Evolutionary conservation across 2,888 invertebrate genomes (phyloP), one percentile per base, ranked within the genome.

Genomic region (Metalampra italica): DNA sequence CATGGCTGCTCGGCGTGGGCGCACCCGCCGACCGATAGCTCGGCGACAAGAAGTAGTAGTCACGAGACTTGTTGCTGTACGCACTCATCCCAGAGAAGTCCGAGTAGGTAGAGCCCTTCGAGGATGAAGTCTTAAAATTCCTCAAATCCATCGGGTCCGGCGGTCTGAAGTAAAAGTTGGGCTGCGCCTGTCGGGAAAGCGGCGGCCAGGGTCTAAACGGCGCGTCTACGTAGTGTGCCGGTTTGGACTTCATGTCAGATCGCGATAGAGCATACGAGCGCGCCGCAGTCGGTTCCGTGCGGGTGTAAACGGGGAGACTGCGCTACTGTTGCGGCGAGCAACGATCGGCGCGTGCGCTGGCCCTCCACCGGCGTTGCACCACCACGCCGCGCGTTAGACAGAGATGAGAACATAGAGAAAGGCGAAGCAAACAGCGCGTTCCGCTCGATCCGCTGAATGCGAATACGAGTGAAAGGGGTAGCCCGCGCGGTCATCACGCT

Each of bases 21-120:
- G 64, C 93, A 84, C 93, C 93, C 75, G 93, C 91, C 1, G 91
- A 92, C 62, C 93, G 85, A 70, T 93, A 94, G 72, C 93, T 91
- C 38, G 94, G 94, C 51, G 94, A 91, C 62, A 94, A 76, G 65
- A 93, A 93, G 72, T 94, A 94, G 66, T 90, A 90, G 59, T 90
- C 77, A 57, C 86, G 63, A 57, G 87, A 80, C 78, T 88, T 85
- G 61, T 86, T 71, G 75, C 86, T 67, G 79, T 89, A 73, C 60
- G 82, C 87, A 70, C 91, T 87, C 85, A 90, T 78, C 57, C 79
- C 76, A 63, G 87, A 85, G 75, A 92, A 68, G 82, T 90, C 76
- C 60, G 83, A 84, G 77, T 86, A 92, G 65, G 86, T 71, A 59
- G 91, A 72, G 60, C 80, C 82, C 81, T 78, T 77, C 62, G 85